phyloP scores from a whole-genome alignment of 2,113 vertebrate genomes.

The Meriones unguiculatus region DNA sequence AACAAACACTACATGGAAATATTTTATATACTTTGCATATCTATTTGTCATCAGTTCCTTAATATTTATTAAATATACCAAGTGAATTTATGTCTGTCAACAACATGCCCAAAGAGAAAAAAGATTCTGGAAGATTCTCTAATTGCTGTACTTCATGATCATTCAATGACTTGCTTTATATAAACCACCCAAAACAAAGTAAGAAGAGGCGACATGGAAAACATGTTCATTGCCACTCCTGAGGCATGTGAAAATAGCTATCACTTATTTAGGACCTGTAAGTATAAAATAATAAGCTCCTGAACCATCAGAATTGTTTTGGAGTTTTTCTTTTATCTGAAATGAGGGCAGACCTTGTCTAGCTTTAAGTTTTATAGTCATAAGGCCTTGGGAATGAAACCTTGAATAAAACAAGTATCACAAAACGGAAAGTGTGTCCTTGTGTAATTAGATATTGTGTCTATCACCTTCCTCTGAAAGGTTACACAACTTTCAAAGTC shows the following conservation, averaged over 20 bases:
- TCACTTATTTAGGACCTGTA: conserved; percentile 88
- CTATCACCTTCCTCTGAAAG: conserved; percentile 89
- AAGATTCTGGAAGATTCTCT: conserved; percentile 79
- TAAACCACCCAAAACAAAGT: conserved; percentile 79
- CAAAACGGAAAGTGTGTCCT: conserved; percentile 90
- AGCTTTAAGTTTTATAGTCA: conserved; percentile 89
- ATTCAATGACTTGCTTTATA: conserved; percentile 84
- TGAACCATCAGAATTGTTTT: conserved; percentile 88
- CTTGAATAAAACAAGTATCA: conserved; percentile 89
- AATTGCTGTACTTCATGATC: conserved; percentile 84
- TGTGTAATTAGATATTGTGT: conserved; percentile 91
- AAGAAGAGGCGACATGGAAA: conserved; percentile 83
- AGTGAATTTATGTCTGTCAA: conserved; percentile 73
- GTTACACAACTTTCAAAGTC: conserved; percentile 86
- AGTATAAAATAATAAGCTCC: conserved; percentile 89
- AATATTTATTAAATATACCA: conserved; percentile 83
- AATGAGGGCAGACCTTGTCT: conserved; percentile 89
- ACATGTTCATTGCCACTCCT: conserved; percentile 84
- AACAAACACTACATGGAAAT: conserved; percentile 62
- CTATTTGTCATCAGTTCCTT: conserved; percentile 82
- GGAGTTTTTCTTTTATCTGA: conserved; percentile 88
- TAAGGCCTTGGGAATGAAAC: conserved; percentile 92
- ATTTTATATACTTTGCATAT: conserved; percentile 70
- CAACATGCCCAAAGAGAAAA: conserved; percentile 77
- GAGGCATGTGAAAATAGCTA: conserved; percentile 87